These are phyloP conservation scores for Reinhardtius hippoglossoides DNA, from an alignment of 2,113 vertebrate genomes.

Conservation along the genomic window DNA sequence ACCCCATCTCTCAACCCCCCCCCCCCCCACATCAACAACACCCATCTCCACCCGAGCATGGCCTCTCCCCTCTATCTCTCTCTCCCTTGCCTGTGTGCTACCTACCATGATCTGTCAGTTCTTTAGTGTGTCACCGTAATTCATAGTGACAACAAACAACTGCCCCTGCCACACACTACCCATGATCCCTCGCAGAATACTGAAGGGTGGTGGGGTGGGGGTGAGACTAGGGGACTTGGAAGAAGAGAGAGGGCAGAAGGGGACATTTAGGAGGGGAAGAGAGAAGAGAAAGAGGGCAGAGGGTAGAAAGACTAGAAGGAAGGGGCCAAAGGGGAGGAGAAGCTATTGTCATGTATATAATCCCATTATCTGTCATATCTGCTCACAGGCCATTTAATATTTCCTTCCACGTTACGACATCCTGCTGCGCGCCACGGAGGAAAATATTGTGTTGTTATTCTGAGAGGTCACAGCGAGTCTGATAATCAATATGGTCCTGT, in stretches of 20 bases:
- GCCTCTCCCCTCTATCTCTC: not conserved
- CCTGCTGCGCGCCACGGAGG: slow-evolving; percentile 22
- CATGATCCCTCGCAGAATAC: slow-evolving; percentile 57
- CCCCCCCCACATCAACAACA: not conserved
- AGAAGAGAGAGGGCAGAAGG: slow-evolving; percentile 14
- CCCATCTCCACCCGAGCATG: slow-evolving; percentile 1
- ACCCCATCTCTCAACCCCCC: not conserved
- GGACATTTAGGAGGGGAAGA: slow-evolving; percentile 29
- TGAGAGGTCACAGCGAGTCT: slow-evolving; percentile 30
- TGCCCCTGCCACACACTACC: slow-evolving; percentile 59
- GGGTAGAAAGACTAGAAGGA: slow-evolving; percentile 28
- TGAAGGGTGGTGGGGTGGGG: not conserved
- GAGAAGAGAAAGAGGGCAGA: slow-evolving; percentile 20
- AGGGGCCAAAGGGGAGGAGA: slow-evolving; percentile 15
- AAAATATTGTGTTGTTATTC: slow-evolving; percentile 50
- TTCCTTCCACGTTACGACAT: slow-evolving; percentile 31
- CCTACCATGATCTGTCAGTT: slow-evolving; percentile 70
- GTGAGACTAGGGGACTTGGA: not conserved
- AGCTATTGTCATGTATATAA: slow-evolving; percentile 59
- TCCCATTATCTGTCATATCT: slow-evolving; percentile 42
- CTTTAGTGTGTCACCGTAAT: slow-evolving; percentile 75
- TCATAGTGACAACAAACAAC: slow-evolving; percentile 82
- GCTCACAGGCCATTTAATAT: slow-evolving; percentile 48
- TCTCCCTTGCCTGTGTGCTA: slow-evolving; percentile 44
- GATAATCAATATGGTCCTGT: slow-evolving; percentile 53